phyloP scores from a whole-genome alignment of 35 echinoderm and acorn worm genomes.

The Ophiothrix spiculata region DNA sequence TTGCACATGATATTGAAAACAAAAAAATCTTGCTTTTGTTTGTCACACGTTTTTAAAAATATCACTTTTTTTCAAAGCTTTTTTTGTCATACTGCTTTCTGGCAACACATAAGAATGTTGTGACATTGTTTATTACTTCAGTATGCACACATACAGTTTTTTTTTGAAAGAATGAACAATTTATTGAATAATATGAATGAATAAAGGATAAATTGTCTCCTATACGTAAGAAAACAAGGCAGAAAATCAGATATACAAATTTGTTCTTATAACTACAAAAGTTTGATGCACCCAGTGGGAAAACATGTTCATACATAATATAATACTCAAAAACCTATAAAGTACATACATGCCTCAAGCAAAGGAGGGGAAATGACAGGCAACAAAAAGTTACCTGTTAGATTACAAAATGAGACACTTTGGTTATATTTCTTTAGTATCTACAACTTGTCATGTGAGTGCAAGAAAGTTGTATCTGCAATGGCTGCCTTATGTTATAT shows the following conservation, averaged over 20 bases:
- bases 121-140: neutral
- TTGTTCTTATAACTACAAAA: slow-evolving; percentile 13
- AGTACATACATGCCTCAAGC: slow-evolving; percentile 5
- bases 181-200: neutral
- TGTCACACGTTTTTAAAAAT: neutral
- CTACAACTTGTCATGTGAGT: neutral
- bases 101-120: neutral
- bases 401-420: slow-evolving; percentile 10
- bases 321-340: neutral
- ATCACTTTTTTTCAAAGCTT: neutral
- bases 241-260: slow-evolving; percentile 16
- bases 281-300: slow-evolving; percentile 6
- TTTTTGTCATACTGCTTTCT: neutral
- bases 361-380: neutral
- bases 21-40: neutral
- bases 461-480: too few species aligned
- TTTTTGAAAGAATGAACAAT: slow-evolving; percentile 14
- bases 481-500: too few species aligned
- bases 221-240: slow-evolving; percentile 7
- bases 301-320: slow-evolving; percentile 9
- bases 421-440: slow-evolving; percentile 6
- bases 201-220: slow-evolving; percentile 1
- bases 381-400: neutral
- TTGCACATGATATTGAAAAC: neutral
- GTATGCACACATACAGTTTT: slow-evolving; percentile 5